Percentiles rank a stretch among this genome's conserved stretches.
phyloP scores from a whole-genome alignment of 2,888 invertebrate species.

The Cosmopolites sordidus region DNA sequence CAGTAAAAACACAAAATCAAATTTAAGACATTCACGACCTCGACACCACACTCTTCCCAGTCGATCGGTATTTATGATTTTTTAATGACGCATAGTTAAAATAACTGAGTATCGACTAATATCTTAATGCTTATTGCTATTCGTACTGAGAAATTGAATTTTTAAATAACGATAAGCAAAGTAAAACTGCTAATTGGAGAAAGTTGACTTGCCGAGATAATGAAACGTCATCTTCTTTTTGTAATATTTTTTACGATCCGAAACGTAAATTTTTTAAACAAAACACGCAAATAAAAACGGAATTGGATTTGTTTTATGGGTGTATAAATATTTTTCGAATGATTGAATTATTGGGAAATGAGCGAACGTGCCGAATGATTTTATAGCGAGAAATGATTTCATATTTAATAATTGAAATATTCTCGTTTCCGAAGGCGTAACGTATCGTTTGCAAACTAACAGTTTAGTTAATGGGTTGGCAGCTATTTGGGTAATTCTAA shows the following conservation, averaged over 20 bases:
- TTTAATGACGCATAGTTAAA: slow-evolving; percentile 12
- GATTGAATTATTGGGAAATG: slow-evolving; percentile 7
- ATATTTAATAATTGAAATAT: too few relatives aligned
- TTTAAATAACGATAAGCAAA: slow-evolving; percentile 14
- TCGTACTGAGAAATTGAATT: slow-evolving; percentile 12
- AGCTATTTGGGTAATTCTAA: too few relatives aligned
- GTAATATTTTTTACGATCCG: slow-evolving; percentile 6
- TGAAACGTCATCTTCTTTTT: slow-evolving; percentile 7
- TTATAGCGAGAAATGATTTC: too few relatives aligned
- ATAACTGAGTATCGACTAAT: slow-evolving; percentile 13
- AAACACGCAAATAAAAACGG: slow-evolving; percentile 6
- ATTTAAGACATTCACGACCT: too few relatives aligned
- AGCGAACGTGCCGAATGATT: not conserved
- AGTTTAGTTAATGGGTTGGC: too few relatives aligned
- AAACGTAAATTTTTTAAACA: slow-evolving; percentile 2
- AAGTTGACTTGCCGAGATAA: slow-evolving; percentile 8
- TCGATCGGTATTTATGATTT: slow-evolving; percentile 5
- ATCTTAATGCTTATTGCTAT: slow-evolving; percentile 8
- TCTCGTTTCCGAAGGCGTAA: too few relatives aligned
- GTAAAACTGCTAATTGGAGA: slow-evolving; percentile 15
- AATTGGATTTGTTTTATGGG: slow-evolving; percentile 6
- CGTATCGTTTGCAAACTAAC: too few relatives aligned
- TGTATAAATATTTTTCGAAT: slow-evolving; percentile 11
- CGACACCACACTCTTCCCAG: too few relatives aligned
- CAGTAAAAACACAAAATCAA: too few relatives aligned